Percentiles rank a stretch among this genome's conserved stretches.
Evolutionary conservation across 92 coral and sea anemone genomes (phyloP).

Genomic region (Epizoanthus illoricatus): DNA sequence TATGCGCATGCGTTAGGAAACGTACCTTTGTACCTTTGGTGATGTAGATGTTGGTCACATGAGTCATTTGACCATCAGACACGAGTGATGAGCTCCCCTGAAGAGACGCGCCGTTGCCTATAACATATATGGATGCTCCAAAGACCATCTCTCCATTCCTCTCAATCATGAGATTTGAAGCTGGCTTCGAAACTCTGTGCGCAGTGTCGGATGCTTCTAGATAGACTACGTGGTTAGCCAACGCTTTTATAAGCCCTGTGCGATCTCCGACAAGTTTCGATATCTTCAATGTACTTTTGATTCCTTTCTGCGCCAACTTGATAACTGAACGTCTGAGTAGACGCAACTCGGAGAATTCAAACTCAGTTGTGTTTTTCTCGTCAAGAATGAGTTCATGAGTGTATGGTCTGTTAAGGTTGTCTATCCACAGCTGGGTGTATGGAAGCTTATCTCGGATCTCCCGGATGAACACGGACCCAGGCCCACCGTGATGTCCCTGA

Average conservation of each 20-base stretch:
- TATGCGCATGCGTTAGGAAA: constrained; percentile 49
- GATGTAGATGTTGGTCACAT: constrained; percentile 52
- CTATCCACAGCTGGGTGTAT: constrained; percentile 52
- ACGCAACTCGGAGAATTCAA: constrained; percentile 54
- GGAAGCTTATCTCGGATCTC: constrained; percentile 42
- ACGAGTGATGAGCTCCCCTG: constrained; percentile 46
- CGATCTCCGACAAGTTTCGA: constrained; percentile 61
- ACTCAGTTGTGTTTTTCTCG: constrained; percentile 43
- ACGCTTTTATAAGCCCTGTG: constrained; percentile 53
- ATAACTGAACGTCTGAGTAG: constrained; percentile 45
- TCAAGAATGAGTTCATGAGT: constrained; percentile 47
- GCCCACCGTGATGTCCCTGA: constrained; percentile 58
- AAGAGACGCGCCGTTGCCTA: constrained; percentile 50
- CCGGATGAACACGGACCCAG: constrained; percentile 57
- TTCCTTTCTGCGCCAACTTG: constrained; percentile 37
- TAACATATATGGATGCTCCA: constrained; percentile 58
- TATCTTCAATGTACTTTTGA: constrained; percentile 31
- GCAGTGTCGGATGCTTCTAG: constrained; percentile 58
- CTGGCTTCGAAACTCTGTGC: constrained; percentile 61
- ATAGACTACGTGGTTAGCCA: constrained; percentile 49
- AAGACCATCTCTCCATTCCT: constrained; percentile 53
- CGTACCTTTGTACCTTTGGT: constrained; percentile 43
- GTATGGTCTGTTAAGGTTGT: constrained; percentile 47
- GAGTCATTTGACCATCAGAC: constrained; percentile 64
- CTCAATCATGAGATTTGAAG: constrained; percentile 55